A percentile compares a stretch with the other conserved stretches of the same genome.
phyloP scores from a whole-genome alignment of 2,888 invertebrate genomes.

The Nomada fucata region DNA sequence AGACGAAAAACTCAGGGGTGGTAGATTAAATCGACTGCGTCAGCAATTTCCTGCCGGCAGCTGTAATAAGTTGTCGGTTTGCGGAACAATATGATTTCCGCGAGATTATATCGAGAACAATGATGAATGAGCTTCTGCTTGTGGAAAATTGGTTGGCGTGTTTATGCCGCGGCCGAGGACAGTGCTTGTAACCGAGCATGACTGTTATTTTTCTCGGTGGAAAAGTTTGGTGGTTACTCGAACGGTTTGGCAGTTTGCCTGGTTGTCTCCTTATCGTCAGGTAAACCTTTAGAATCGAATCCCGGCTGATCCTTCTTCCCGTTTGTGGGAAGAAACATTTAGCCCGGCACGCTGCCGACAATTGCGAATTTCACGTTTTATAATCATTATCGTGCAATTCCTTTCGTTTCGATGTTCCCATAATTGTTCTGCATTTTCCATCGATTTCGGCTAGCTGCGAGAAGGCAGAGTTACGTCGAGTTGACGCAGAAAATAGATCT shows the following conservation, averaged over 20 bases:
- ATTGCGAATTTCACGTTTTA: constrained; percentile 10
- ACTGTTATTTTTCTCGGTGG: constrained; percentile 67
- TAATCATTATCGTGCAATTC: background rate
- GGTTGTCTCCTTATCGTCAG: constrained; percentile 47
- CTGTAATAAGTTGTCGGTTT: constrained; percentile 72
- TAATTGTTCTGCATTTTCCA: constrained; percentile 7
- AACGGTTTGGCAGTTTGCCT: constrained; percentile 53
- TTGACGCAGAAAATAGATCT: background rate
- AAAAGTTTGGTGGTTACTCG: constrained; percentile 44
- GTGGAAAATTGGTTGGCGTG: constrained; percentile 75
- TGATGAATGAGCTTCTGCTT: constrained; percentile 71
- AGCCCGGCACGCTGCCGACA: constrained; percentile 11
- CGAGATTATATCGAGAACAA: constrained; percentile 77
- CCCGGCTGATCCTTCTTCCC: constrained; percentile 21
- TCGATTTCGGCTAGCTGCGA: background rate
- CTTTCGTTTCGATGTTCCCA: background rate
- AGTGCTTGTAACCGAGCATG: constrained; percentile 74
- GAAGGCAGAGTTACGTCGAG: too few relatives aligned
- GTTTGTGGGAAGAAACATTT: constrained; percentile 11
- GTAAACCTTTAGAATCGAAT: constrained; percentile 32
- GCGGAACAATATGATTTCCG: constrained; percentile 78
- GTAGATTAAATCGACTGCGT: constrained; percentile 78
- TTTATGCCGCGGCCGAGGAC: constrained; percentile 67
- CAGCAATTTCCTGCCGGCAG: constrained; percentile 77
- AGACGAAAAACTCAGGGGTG: constrained; percentile 48